Conservation (phyloP, 2,888 invertebrate genomes). For the Meloe dianella region DNA sequence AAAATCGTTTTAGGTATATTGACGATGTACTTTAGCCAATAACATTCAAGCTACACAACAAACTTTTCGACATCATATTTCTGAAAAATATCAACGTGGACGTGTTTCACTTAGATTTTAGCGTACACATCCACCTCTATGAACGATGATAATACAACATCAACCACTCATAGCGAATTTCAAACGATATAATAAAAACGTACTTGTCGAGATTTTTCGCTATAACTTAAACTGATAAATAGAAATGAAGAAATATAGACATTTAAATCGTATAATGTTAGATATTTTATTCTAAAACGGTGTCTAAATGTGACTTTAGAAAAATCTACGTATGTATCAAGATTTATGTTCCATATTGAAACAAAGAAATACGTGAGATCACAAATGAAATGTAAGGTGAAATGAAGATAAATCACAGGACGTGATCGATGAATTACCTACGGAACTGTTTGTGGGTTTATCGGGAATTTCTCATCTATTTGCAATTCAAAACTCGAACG, state of each 20-base stretch:
- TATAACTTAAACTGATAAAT: neutral
- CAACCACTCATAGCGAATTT: constrained; percentile 41
- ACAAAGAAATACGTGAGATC: neutral
- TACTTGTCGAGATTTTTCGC: neutral
- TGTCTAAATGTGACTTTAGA: no score
- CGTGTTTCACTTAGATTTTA: constrained; percentile 40
- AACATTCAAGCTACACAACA: neutral
- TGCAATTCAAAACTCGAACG: no score
- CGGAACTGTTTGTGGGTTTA: no score
- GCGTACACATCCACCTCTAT: constrained; percentile 32
- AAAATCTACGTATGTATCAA: no score
- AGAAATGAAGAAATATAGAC: no score
- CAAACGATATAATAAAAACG: constrained; percentile 33
- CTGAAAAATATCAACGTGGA: constrained; percentile 37
- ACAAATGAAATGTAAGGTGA: neutral
- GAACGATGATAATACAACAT: constrained; percentile 34
- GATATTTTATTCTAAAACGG: no score
- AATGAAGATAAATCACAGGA: neutral
- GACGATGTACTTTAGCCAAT: neutral
- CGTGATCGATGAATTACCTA: no score
- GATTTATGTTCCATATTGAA: neutral
- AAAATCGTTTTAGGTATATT: neutral
- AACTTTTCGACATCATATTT: constrained; percentile 35
- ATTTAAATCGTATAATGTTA: no score
- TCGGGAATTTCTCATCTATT: no score